Evolutionary conservation across 1,140 invertebrate species (phyloP), one percentile per base, ranked within the genome.

Genomic region (Hyphantria cunea): DNA sequence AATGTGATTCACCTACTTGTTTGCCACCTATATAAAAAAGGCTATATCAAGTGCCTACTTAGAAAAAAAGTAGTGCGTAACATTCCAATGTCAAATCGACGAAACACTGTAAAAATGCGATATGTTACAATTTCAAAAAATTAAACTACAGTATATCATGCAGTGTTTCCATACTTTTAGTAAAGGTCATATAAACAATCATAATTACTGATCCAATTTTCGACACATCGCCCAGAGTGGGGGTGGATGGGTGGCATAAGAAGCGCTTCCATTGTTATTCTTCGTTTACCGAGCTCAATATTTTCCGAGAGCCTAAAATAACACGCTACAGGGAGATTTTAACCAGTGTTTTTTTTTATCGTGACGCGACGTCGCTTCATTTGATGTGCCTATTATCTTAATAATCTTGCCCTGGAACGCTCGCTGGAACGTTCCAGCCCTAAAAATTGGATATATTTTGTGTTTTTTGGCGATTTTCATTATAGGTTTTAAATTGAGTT

Each of bases 301-400:
- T 84, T 84, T 80, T 84, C 54, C 37, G 51, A 78, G 74, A 62
- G 66, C 80, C 80, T 83, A 82, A 85, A 82, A 80, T 70, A 85
- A 85, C 73, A 78, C 39, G 15, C 39, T 15, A 5, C 32, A 58
- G 68, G 66, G 62, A 64, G 70, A 74, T 76, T 73, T 78, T 78
- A 63, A 44, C 11, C 48, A 68, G 53, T 45, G 34, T 58, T 84
- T 72, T 82, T 81, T 79, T 73, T 54, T 68, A 39, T 69, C 53
- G 60, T 60, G 67, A 67, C 67, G 70, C 33, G 47, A 47, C 47
- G 31, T 49, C 63, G 54, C 64, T 72, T 76, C 78, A 81, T 84
- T 78, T 76, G 66, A 44, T 51, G 50, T 62, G 49, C 54, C 55
- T 79, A 76, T 79, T 80, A 80, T 81, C 68, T 75, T 78, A 72